These are phyloP conservation scores for Zosterops hypoxanthus DNA, from an alignment of 2,113 vertebrate species.

Conservation along the genomic window DNA sequence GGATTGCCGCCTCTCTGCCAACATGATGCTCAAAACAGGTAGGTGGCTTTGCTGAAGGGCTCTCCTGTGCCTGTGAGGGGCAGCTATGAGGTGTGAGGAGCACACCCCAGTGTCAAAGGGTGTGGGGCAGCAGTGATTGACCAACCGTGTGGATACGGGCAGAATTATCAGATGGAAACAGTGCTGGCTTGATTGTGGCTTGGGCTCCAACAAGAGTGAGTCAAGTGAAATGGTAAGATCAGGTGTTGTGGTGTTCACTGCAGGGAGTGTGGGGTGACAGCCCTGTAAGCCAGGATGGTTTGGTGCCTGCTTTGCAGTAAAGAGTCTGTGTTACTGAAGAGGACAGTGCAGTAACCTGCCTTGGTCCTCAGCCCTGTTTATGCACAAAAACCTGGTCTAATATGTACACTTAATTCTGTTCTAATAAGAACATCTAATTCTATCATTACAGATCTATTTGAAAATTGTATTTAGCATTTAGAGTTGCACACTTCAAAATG, in stretches of 20 bases:
- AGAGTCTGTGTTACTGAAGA: neutral
- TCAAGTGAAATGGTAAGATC: neutral
- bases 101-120: too few species aligned
- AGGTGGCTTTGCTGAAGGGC: neutral
- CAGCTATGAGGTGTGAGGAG: neutral
- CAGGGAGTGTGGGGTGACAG: neutral
- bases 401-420: neutral
- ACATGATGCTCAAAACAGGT: conserved; percentile 94
- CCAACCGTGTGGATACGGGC: rapidly evolving
- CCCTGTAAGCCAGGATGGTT: rapidly evolving
- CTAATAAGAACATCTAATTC: neutral
- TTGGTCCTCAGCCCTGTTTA: neutral
- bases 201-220: rapidly evolving
- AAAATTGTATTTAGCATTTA: neutral
- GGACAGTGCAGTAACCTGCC: neutral
- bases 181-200: neutral
- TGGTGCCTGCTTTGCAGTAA: neutral
- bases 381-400: too few species aligned
- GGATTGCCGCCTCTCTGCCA: conserved; percentile 89
- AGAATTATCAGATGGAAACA: rapidly evolving
- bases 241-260: neutral
- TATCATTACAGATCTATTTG: neutral
- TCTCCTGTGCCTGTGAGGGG: neutral
- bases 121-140: rapidly evolving
- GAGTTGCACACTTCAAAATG: neutral